A percentile compares a stretch with the other conserved stretches of the same genome.
phyloP scores from a whole-genome alignment of 2,888 invertebrate genomes.

The Drosophila maculinotata region DNA sequence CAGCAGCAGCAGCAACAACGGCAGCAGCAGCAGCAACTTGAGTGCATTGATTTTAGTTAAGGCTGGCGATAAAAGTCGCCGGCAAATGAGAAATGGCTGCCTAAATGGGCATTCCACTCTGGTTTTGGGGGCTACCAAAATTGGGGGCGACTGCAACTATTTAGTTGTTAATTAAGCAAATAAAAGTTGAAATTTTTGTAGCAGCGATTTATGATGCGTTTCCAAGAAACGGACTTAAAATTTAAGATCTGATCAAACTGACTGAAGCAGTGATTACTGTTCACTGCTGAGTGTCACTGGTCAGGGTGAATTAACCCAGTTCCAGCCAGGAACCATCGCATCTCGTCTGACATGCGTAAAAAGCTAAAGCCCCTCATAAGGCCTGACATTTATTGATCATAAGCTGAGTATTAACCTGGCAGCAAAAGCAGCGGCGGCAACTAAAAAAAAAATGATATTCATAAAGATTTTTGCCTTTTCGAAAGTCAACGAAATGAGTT shows the following conservation, averaged over 20 bases:
- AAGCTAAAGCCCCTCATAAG: conserved; percentile 61
- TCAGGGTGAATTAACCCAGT: conserved; percentile 77
- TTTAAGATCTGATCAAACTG: conserved; percentile 23
- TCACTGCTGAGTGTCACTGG: conserved; percentile 18
- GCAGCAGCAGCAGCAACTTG: conserved; percentile 13
- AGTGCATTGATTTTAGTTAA: conserved; percentile 75
- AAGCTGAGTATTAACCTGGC: conserved; percentile 77
- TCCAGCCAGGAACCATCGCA: conserved; percentile 21
- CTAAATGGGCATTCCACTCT: conserved; percentile 53
- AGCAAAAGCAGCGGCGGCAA: conserved; percentile 32
- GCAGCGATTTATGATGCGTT: conserved; percentile 47
- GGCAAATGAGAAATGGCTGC: conserved; percentile 58
- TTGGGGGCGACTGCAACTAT: conserved; percentile 55
- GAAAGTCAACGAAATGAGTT: conserved; percentile 66
- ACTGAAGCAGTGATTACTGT: conserved; percentile 13
- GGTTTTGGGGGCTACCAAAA: conserved; percentile 15
- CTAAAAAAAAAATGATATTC: conserved; percentile 43
- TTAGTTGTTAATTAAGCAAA: conserved; percentile 79
- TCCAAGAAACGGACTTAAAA: conserved; percentile 73
- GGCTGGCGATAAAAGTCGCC: conserved; percentile 69
- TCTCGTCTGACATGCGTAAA: conserved; percentile 40
- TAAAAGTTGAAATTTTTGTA: conserved; percentile 64
- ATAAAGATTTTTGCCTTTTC: conserved; percentile 42
- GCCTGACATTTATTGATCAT: conserved; percentile 79
- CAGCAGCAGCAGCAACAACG: conserved; percentile 13